These are phyloP conservation scores for Phenacoccus solenopsis DNA, from an alignment of 1,140 invertebrate genomes.

Conservation along the genomic window DNA sequence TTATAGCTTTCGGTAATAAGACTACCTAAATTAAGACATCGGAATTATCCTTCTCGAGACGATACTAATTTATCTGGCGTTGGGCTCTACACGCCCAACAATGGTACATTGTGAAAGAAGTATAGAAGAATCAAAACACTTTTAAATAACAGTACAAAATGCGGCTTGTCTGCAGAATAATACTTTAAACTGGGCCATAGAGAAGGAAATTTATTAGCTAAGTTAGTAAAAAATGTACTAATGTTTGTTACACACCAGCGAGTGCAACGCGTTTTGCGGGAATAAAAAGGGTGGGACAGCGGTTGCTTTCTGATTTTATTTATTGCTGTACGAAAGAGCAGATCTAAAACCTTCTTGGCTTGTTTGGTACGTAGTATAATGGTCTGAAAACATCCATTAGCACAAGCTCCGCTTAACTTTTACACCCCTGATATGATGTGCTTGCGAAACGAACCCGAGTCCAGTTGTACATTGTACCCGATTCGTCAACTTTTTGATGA, in stretches of 20 bases:
- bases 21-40: no score
- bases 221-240: neutral
- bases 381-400: neutral
- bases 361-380: neutral
- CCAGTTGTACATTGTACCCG: neutral
- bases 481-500: neutral
- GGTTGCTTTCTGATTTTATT: neutral
- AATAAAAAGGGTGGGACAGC: neutral
- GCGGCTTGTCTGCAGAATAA: neutral
- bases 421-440: neutral
- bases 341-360: conserved; percentile 1
- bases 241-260: neutral
- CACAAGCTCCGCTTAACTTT: neutral
- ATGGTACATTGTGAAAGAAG: no score
- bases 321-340: neutral
- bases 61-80: no score
- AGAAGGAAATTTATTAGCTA: neutral
- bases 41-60: no score
- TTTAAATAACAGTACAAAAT: neutral
- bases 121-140: neutral
- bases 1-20: no score
- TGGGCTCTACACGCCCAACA: no score
- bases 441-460: neutral
- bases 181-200: conserved; percentile 1
- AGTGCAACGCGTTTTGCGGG: neutral